Evolutionary conservation across 2,888 invertebrate genomes (phyloP).

Genomic region (Leptinotarsa tumamoca): DNA sequence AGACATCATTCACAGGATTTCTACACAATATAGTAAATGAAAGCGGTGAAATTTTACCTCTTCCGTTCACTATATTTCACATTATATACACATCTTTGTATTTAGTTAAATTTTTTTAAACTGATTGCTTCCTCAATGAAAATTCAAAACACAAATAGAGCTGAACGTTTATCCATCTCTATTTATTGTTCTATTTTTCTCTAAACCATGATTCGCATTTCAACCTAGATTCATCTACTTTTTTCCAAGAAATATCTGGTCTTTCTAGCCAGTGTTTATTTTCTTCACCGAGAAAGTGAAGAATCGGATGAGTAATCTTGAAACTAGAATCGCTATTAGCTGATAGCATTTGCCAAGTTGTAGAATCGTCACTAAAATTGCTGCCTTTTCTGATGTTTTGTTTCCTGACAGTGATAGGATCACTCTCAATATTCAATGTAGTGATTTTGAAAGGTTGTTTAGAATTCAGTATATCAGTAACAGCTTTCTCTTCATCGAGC

Average conservation of each 20-base stretch:
- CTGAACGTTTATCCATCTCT: too few species aligned
- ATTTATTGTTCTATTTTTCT: slow-evolving; percentile 27
- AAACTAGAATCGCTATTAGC: slow-evolving; percentile 47
- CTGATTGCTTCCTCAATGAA: too few species aligned
- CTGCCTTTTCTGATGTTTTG: slow-evolving; percentile 31
- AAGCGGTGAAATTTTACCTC: too few species aligned
- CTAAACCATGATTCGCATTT: slow-evolving; percentile 61
- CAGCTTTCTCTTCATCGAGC: slow-evolving; percentile 33
- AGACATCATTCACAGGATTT: too few species aligned
- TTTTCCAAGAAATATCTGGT: slow-evolving; percentile 53
- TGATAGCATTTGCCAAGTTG: slow-evolving; percentile 56
- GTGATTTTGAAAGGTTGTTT: slow-evolving; percentile 1
- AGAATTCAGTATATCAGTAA: slow-evolving; percentile 30
- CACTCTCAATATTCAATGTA: slow-evolving; percentile 17
- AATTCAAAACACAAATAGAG: too few species aligned
- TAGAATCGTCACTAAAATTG: slow-evolving; percentile 48
- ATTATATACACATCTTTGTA: too few species aligned
- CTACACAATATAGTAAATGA: too few species aligned
- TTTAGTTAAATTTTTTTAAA: too few species aligned
- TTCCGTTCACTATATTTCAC: too few species aligned
- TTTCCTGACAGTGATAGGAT: slow-evolving; percentile 33
- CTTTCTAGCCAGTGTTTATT: slow-evolving; percentile 54
- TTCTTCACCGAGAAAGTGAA: slow-evolving; percentile 45
- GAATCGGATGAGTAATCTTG: slow-evolving; percentile 52
- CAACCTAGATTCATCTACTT: slow-evolving; percentile 53